Evolutionary conservation across 1,140 invertebrate genomes (phyloP).

Genomic region (Diachasma alloeum): DNA sequence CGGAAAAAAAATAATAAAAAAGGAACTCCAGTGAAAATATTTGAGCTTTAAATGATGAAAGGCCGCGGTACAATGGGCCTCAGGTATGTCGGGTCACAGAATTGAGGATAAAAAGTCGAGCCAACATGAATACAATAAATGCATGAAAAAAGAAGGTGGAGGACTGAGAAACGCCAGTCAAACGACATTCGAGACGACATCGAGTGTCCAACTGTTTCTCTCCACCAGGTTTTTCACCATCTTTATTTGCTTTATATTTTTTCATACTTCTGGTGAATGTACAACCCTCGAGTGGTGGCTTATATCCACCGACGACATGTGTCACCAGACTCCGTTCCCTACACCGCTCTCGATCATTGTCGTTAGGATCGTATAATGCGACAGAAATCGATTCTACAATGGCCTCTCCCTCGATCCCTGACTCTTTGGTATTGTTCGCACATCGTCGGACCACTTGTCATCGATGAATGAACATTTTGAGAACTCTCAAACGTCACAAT

Average conservation of each 20-base stretch:
- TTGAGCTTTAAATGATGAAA: neutral
- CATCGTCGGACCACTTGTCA: neutral
- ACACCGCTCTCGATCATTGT: conserved; percentile 22
- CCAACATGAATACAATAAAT: neutral
- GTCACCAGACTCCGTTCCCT: neutral
- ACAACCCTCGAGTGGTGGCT: conserved; percentile 11
- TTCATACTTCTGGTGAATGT: neutral
- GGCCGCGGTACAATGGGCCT: neutral
- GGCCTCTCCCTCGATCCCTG: neutral
- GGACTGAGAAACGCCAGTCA: conserved; percentile 35
- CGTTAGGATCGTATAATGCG: conserved; percentile 19
- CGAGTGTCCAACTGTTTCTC: conserved; percentile 44
- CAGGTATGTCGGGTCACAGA: neutral
- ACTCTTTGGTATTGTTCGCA: neutral
- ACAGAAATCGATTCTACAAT: neutral
- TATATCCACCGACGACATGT: conserved; percentile 21
- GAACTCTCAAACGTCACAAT: neutral
- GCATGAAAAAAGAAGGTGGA: conserved; percentile 7
- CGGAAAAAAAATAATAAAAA: no score
- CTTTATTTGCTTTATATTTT: neutral
- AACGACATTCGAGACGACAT: conserved; percentile 43
- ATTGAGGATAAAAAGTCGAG: neutral
- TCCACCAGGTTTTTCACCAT: conserved; percentile 15
- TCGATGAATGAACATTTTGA: neutral
- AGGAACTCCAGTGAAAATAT: neutral